A percentile compares a stretch with the other conserved stretches of the same genome.
Evolutionary conservation across 2,797 vertebrate genomes (phyloP).

Genomic region (Xenops minutus): DNA sequence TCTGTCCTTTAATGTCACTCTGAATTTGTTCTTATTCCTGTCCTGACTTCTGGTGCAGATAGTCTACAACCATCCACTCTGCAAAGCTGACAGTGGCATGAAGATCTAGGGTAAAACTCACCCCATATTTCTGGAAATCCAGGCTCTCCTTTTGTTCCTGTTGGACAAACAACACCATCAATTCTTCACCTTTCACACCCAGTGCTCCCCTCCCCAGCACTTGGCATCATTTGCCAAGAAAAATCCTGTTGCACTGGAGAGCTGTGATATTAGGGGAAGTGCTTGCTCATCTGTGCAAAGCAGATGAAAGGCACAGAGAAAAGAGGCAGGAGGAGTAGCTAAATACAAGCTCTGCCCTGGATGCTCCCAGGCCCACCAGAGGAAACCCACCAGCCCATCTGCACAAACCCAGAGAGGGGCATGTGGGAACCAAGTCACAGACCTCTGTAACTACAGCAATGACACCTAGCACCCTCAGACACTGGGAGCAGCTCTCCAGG

Average conservation of each 20-base stretch:
- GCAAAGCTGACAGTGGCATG: neutral
- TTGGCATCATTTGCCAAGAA: neutral
- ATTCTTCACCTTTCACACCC: neutral
- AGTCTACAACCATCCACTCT: neutral
- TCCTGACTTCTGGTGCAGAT: neutral
- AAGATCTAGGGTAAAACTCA: neutral
- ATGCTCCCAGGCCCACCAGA: neutral
- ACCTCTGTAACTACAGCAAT: neutral
- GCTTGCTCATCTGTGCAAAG: neutral
- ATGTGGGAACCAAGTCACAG: neutral
- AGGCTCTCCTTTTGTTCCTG: slow-evolving; percentile 39
- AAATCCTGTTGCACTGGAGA: neutral
- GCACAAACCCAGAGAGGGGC: neutral
- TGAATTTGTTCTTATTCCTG: neutral
- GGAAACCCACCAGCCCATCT: neutral
- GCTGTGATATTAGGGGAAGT: neutral
- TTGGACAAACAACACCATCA: neutral
- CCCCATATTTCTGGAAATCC: slow-evolving; percentile 17
- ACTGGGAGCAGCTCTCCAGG: neutral
- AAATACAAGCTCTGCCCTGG: neutral
- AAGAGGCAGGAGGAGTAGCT: neutral
- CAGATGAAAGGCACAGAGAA: neutral
- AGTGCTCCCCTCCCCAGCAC: neutral
- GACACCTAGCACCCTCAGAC: neutral
- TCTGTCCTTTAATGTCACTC: neutral